Conservation (phyloP, 1,140 invertebrate genomes). For the Drosophila arizonae region DNA sequence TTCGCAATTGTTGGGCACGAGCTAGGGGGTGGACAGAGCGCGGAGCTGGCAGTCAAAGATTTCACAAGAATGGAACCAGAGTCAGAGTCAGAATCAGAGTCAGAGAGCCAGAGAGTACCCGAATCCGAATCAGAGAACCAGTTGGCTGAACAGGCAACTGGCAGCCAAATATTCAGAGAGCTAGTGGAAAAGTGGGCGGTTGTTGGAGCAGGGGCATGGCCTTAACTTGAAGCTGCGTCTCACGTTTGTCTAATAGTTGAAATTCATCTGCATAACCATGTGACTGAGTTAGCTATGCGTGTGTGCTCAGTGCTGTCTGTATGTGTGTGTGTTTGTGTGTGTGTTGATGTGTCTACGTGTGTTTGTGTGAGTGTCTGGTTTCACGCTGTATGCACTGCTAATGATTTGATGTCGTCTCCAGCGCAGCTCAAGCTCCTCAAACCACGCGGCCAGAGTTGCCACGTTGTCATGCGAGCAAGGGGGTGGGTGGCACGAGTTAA, state of each 20-base stretch:
- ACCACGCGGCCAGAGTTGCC: constrained; percentile 13
- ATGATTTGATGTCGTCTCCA: constrained; percentile 71
- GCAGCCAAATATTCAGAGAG: constrained; percentile 22
- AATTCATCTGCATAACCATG: constrained; percentile 61
- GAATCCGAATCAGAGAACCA: background rate
- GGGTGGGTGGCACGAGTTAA: background rate
- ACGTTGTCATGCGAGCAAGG: constrained; percentile 1
- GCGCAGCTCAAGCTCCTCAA: constrained; percentile 6
- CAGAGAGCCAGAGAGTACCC: constrained; percentile 3
- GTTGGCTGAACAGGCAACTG: background rate
- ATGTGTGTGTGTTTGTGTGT: constrained; percentile 53
- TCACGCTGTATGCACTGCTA: constrained; percentile 77
- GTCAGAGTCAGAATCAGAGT: constrained; percentile 45
- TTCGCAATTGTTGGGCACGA: constrained; percentile 40
- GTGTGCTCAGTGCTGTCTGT: constrained; percentile 24
- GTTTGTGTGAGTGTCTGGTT: constrained; percentile 59
- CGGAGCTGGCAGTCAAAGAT: constrained; percentile 51
- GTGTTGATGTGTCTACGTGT: constrained; percentile 3
- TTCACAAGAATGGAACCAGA: constrained; percentile 37
- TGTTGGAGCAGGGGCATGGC: background rate
- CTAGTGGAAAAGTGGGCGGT: background rate
- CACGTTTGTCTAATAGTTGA: constrained; percentile 64
- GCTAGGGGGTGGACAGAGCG: background rate
- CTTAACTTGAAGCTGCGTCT: constrained; percentile 17
- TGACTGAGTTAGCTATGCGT: constrained; percentile 15